phyloP scores from a whole-genome alignment of 2,888 invertebrate species.

The Xestia c-nigrum region DNA sequence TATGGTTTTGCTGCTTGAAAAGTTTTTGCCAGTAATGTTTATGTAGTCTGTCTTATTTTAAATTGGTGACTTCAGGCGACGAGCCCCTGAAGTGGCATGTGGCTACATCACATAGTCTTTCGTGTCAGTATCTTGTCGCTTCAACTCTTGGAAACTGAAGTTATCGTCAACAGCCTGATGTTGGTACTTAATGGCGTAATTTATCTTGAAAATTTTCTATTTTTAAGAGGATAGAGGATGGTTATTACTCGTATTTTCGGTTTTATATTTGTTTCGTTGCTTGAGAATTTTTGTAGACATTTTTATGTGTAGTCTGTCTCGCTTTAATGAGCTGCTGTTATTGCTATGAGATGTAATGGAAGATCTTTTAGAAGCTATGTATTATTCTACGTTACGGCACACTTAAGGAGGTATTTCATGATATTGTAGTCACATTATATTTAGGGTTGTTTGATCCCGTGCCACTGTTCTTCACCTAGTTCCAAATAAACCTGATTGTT shows the following conservation, averaged over 20 bases:
- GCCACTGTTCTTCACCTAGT: background rate
- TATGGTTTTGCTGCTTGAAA: background rate
- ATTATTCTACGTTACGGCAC: background rate
- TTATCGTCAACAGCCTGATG: conserved; percentile 26
- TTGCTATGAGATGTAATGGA: too few relatives aligned
- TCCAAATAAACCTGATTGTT: background rate
- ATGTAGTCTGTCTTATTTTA: conserved; percentile 15
- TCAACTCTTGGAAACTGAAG: conserved; percentile 13
- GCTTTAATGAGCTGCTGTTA: background rate
- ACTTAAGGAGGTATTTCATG: background rate
- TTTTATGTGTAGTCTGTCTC: background rate
- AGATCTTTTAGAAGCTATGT: background rate
- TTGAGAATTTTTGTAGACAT: background rate
- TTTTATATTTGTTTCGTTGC: background rate
- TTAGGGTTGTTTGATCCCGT: background rate
- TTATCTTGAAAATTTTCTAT: conserved; percentile 9
- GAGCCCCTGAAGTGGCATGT: too few relatives aligned
- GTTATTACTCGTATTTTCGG: background rate
- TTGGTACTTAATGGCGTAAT: conserved; percentile 6
- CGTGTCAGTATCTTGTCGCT: conserved; percentile 19
- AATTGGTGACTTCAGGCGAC: conserved; percentile 44
- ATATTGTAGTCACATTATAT: too few relatives aligned
- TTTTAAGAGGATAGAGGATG: background rate
- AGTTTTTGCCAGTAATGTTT: background rate
- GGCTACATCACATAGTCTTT: background rate